Conservation (phyloP, 35 echinoderm and acorn worm species). For the Patiria miniata region DNA sequence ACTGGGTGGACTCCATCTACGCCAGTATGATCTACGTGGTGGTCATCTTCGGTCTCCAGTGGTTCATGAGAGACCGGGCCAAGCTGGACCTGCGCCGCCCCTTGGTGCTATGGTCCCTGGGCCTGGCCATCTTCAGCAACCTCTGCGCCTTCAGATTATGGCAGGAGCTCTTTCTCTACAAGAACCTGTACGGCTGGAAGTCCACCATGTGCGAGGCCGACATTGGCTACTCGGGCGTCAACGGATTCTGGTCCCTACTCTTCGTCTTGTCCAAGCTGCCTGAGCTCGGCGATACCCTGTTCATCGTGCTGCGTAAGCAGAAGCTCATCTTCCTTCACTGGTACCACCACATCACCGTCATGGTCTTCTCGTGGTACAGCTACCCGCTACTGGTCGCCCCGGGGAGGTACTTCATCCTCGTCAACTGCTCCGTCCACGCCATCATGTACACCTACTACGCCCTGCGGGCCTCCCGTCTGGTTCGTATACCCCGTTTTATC, state of each 20-base stretch:
- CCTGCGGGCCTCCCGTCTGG: conserved; percentile 59
- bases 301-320: conserved; percentile 92
- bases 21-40: conserved; percentile 75
- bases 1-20: conserved; percentile 78
- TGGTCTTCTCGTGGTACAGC: conserved; percentile 82
- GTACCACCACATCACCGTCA: conserved; percentile 96
- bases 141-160: conserved; percentile 76
- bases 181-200: conserved; percentile 69
- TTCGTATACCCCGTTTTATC: conserved; percentile 72
- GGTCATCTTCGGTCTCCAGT: conserved; percentile 83
- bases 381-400: conserved; percentile 75
- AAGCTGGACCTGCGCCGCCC: conserved; percentile 61
- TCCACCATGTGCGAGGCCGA: conserved; percentile 83
- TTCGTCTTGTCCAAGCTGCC: conserved; percentile 90
- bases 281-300: conserved; percentile 92
- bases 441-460: conserved; percentile 98
- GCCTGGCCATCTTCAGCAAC: conserved; percentile 87
- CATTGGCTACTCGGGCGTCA: conserved; percentile 72
- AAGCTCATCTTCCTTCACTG: conserved; percentile 97
- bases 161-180: conserved; percentile 55
- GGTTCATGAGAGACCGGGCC: conserved; percentile 67
- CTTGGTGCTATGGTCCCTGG: conserved; percentile 78
- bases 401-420: conserved; percentile 80
- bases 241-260: conserved; percentile 84
- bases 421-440: conserved; percentile 85